Evolutionary conservation across 2,888 invertebrate genomes (phyloP), one percentile per base, ranked within the genome.

Genomic region (Lordiphosa fenestrarum): DNA sequence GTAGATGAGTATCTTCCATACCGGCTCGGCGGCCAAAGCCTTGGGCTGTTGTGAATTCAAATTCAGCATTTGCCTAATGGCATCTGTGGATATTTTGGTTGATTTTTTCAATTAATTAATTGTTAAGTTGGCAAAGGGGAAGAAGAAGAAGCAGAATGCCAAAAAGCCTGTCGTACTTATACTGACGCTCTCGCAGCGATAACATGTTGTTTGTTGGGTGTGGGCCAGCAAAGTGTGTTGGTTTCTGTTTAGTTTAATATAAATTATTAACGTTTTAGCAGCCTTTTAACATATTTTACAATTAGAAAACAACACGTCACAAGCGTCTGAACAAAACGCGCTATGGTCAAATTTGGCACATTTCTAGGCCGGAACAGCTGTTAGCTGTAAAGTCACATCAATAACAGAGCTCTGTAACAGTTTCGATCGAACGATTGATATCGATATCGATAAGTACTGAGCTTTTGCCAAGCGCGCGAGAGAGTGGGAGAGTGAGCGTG

Each of bases 1-100:
- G 87, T 98, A 99, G 65, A 99, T 94, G 63, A 99, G 91, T 57
- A 99, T 94, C 91, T 98, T 98, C 98, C 98, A 98, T 10, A 95
- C 94, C 21, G 98, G 98, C 90, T 98, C 96, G 36, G 94, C 92
- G 7, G 94, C 93, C 44, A 94, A 91, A 59, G 93, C 91, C 89
- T 95, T 96, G 2, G 93, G 93, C 65, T 94, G 91, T 35, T 94
- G 93, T 78, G 94, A 93, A 90, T 98, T 98, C 57, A 98, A 91
- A 91, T 98, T 98, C 60, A 98, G 91, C 98, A 98, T 98, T 91
- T 97, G 96, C 91, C 95, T 96, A 69, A 98, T 91, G 71, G 97
- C 96, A 92, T 93, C 96, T 97, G 90, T 3, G 39, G 21, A 37
- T 53, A 23, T 9, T 15, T 10, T 15, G 15, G 15, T 1, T 15